Evolutionary conservation across 2,797 vertebrate genomes (phyloP).

Genomic region (Ctenosaura bakeri): DNA sequence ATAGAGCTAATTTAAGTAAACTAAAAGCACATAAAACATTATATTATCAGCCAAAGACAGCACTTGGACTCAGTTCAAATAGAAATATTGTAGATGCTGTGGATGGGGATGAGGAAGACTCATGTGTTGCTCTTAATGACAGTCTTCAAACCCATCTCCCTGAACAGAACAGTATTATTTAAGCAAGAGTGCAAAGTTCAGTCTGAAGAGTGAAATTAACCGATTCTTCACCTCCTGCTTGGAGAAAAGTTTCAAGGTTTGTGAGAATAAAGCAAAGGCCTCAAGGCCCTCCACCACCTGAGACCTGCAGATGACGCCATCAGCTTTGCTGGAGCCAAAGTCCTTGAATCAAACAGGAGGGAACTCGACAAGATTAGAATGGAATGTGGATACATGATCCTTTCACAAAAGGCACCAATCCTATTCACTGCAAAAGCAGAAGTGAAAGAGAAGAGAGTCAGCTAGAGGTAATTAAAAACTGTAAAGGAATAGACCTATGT

Average conservation of each 20-base stretch:
- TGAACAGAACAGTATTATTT: conserved; percentile 68
- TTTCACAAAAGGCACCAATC: conserved; percentile 73
- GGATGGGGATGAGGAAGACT: conserved; percentile 69
- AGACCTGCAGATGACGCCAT: conserved; percentile 73
- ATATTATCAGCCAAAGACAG: conserved; percentile 69
- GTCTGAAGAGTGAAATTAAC: conserved; percentile 80
- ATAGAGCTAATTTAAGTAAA: too few relatives aligned
- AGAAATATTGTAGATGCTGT: conserved; percentile 59
- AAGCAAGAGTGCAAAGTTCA: conserved; percentile 77
- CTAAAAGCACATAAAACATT: background rate
- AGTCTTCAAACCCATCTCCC: conserved; percentile 65
- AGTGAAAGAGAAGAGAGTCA: conserved; percentile 58
- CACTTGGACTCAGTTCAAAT: conserved; percentile 71
- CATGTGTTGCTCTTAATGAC: conserved; percentile 30
- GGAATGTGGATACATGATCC: conserved; percentile 57
- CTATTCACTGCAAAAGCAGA: conserved; percentile 75
- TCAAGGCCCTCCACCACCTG: conserved; percentile 78
- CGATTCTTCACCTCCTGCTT: conserved; percentile 78
- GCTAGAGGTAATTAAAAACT: conserved; percentile 66
- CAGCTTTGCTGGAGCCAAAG: conserved; percentile 65
- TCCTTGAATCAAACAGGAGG: conserved; percentile 78
- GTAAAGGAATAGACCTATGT: conserved; percentile 35
- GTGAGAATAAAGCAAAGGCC: conserved; percentile 77
- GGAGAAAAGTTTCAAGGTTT: conserved; percentile 83
- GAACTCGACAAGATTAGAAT: conserved; percentile 64